A percentile compares a stretch with the other conserved stretches of the same genome.
phyloP scores from a whole-genome alignment of 2,888 invertebrate genomes.

The Amiota minor region DNA sequence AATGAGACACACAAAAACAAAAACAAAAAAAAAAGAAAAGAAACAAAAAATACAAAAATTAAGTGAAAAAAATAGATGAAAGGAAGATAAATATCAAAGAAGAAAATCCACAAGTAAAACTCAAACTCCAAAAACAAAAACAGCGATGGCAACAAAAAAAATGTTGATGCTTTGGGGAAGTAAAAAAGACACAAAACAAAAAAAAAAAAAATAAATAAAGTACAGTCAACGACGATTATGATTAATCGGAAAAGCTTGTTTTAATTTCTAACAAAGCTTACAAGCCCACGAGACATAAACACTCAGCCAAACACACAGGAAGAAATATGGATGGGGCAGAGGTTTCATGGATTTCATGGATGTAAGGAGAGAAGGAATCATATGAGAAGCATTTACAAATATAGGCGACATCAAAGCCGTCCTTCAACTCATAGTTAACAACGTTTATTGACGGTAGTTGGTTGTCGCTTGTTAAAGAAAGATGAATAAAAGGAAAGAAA shows the following conservation, averaged over 20 bases:
- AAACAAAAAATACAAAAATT: background rate
- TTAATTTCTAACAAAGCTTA: conserved; percentile 56
- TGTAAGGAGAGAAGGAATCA: too few relatives aligned
- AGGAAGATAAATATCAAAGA: background rate
- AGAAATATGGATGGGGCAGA: too few relatives aligned
- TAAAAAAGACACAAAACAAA: background rate
- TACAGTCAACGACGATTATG: conserved; percentile 30
- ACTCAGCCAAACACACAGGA: background rate
- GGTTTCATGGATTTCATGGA: too few relatives aligned
- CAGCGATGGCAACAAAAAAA: too few relatives aligned
- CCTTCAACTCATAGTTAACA: background rate
- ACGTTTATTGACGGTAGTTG: background rate
- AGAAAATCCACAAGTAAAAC: background rate
- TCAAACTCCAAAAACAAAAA: too few relatives aligned
- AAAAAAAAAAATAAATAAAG: background rate
- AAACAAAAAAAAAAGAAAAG: conserved; percentile 10
- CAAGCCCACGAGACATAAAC: conserved; percentile 33
- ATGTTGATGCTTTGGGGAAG: background rate
- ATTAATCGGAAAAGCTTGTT: conserved; percentile 46
- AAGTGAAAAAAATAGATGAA: background rate
- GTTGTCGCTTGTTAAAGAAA: background rate
- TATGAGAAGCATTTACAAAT: too few relatives aligned
- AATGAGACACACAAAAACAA: background rate
- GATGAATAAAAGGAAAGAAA: background rate
- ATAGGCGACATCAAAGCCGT: background rate